Base-by-base conservation (phyloP, 1,140 invertebrate species). In the Trichomalopsis sarcophagae region DNA sequence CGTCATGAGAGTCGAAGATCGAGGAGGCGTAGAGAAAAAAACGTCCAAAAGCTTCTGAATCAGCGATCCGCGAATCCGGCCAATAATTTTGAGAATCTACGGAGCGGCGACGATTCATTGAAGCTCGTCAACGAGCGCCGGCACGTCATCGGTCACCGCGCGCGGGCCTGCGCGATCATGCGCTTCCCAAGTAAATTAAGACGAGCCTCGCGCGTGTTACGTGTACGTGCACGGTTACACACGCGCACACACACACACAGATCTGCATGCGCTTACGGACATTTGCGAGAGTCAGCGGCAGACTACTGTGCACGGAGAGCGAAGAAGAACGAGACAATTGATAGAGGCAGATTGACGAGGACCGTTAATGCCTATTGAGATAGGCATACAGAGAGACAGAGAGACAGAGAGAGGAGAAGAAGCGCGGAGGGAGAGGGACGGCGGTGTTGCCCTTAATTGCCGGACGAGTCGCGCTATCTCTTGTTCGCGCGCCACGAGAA, bases 341-440 rank as follows among this genome's bases (percentile, higher is more conserved):
- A 83, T 83, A 83, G 81, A 85, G 75, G 81, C 83, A 82, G 84
- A 85, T 85, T 85, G 86, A 85, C 80, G 77, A 85, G 68, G 77
- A 79, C 83, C 79, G 86, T 87, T 85, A 85, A 81, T 81, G 81
- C 76, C 55, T 79, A 83, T 83, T 82, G 84, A 82, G 84, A 84
- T 62, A 55, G 27, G 23, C 3, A 82, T n/a, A 23, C 27, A 2
- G 13, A 36, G 40, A 2, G 23, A 27, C 0, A n/a, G n/a, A 47
- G 55, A 68, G 4, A 11, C 27, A 44, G 33, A 13, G 69, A 62
- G n/a, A 47, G 55, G 36, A 3, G n/a, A 66, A 40, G 30, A 11
- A 44, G 5, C 33, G 14, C 23, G 40, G 7, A 40, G 30, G 9
- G 69, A 78, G 27, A 47, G 23, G 27, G 79, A 27, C 75, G 62